Evolutionary conservation across 2,888 invertebrate species (phyloP).

Genomic region (Leucophora obtusa): DNA sequence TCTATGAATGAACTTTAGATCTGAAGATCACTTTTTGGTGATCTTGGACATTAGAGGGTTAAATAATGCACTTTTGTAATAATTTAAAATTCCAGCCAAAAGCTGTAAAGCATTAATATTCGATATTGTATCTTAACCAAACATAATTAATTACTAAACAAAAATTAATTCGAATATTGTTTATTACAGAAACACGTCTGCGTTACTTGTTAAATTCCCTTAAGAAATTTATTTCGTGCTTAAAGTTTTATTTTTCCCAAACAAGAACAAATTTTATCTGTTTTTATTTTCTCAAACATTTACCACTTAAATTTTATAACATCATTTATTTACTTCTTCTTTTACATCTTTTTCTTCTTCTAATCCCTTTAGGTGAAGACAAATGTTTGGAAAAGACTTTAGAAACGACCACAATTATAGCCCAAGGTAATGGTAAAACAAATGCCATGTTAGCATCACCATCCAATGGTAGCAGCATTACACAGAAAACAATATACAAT

Average conservation of each 20-base stretch:
- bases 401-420: slow-evolving; percentile 66
- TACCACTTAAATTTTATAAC: slow-evolving; percentile 15
- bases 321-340: slow-evolving; percentile 23
- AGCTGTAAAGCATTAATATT: no score
- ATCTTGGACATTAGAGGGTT: no score
- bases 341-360: neutral
- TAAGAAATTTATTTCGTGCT: slow-evolving; percentile 43
- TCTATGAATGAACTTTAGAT: no score
- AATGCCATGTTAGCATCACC: slow-evolving; percentile 57
- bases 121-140: no score
- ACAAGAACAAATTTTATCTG: slow-evolving; percentile 3
- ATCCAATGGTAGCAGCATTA: slow-evolving; percentile 41
- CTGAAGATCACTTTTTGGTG: no score
- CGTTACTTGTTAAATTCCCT: slow-evolving; percentile 7
- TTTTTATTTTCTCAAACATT: neutral
- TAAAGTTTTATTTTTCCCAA: slow-evolving; percentile 19
- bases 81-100: no score
- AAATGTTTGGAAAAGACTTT: slow-evolving; percentile 78
- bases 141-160: no score
- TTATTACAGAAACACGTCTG: neutral
- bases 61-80: no score
- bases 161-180: neutral
- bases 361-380: slow-evolving; percentile 71
- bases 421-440: slow-evolving; percentile 57
- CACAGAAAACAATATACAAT: slow-evolving; percentile 68